Conservation (phyloP, 2,113 vertebrate genomes). For the Labrus mixtus region DNA sequence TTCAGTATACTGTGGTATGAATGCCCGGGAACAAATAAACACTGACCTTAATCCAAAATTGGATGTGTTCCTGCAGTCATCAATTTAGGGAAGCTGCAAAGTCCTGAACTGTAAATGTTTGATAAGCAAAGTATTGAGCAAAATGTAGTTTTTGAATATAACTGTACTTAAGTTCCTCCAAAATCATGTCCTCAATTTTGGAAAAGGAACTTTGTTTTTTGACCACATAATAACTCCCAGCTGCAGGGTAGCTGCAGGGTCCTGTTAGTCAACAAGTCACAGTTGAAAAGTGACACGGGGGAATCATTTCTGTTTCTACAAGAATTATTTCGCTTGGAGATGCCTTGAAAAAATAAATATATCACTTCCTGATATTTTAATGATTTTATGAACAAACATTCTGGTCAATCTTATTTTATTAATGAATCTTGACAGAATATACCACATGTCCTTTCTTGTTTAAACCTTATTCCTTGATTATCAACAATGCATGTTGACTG, state of each 20-base stretch:
- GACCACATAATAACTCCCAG: background rate
- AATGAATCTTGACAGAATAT: background rate
- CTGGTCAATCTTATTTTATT: background rate
- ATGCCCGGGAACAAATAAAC: background rate
- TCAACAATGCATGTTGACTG: too few relatives aligned
- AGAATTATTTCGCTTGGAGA: too few relatives aligned
- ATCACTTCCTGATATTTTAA: too few relatives aligned
- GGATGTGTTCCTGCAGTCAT: too few relatives aligned
- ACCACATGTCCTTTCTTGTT: too few relatives aligned
- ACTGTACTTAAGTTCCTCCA: background rate
- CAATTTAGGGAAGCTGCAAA: too few relatives aligned
- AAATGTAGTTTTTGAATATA: background rate
- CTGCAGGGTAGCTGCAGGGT: too few relatives aligned
- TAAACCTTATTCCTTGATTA: background rate
- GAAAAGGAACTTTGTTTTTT: background rate
- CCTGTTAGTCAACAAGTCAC: too few relatives aligned
- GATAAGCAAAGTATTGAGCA: background rate
- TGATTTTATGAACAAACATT: too few relatives aligned
- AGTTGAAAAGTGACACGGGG: too few relatives aligned
- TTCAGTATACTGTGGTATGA: background rate
- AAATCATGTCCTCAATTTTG: background rate
- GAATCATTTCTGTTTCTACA: too few relatives aligned
- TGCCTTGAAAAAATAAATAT: too few relatives aligned
- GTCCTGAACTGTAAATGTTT: background rate
- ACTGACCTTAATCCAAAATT: slow-evolving; percentile 14